phyloP scores from a whole-genome alignment of 2,888 invertebrate genomes.

The Trichogramma dendrolimi region DNA sequence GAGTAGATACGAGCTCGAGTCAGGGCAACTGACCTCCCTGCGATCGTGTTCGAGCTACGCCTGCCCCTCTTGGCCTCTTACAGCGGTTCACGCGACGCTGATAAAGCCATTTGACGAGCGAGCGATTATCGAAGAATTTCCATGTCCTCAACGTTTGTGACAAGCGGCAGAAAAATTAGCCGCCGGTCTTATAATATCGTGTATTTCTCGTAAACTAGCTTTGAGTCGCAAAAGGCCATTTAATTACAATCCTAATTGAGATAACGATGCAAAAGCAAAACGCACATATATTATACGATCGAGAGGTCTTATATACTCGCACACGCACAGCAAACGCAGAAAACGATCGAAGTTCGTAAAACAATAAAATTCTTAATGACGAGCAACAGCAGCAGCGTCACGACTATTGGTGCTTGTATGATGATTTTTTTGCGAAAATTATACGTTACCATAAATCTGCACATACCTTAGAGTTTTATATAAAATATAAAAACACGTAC shows the following conservation, averaged over 20 bases:
- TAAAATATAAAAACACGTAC: too few species aligned
- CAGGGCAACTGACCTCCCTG: too few species aligned
- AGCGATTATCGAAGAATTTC: too few species aligned
- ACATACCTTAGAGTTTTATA: neutral
- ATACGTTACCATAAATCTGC: slow-evolving; percentile 27
- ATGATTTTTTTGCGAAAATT: slow-evolving; percentile 21
- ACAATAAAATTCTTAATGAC: slow-evolving; percentile 28
- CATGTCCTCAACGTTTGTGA: too few species aligned
- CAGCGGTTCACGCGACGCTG: too few species aligned
- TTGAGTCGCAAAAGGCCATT: neutral
- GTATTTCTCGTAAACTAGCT: neutral
- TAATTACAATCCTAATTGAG: slow-evolving; percentile 27
- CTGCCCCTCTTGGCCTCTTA: too few species aligned
- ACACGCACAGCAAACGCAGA: neutral
- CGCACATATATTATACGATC: slow-evolving; percentile 17
- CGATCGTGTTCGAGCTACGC: too few species aligned
- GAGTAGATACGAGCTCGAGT: too few species aligned
- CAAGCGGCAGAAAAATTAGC: too few species aligned
- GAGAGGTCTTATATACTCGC: neutral
- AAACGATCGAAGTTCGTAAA: slow-evolving; percentile 25
- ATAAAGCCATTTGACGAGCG: too few species aligned
- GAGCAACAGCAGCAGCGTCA: neutral
- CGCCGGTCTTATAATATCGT: too few species aligned
- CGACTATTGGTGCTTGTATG: slow-evolving; percentile 20
- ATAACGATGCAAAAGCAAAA: slow-evolving; percentile 12